A percentile compares a stretch with the other conserved stretches of the same genome.
Conservation (phyloP, 2,888 invertebrate species). For the Thereva nobilitata region DNA sequence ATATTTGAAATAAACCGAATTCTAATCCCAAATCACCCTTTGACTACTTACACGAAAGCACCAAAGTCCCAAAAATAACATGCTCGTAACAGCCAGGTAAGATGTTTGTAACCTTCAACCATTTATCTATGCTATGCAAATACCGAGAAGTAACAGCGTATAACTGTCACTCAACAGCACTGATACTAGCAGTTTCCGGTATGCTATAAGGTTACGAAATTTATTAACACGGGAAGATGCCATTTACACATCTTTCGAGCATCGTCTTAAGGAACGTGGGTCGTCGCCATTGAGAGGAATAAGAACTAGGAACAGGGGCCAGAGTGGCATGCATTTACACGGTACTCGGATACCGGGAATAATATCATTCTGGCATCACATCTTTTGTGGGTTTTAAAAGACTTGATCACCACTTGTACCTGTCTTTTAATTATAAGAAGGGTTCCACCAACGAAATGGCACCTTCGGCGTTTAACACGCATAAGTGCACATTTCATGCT, state of each 20-base stretch:
- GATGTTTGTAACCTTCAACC: conserved; percentile 21
- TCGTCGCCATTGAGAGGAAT: neutral
- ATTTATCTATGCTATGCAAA: conserved; percentile 4
- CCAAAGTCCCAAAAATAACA: no score
- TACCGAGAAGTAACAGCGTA: conserved; percentile 10
- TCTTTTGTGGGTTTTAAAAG: conserved; percentile 21
- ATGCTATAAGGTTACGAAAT: conserved; percentile 14
- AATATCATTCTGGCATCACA: conserved; percentile 14
- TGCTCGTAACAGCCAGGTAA: conserved; percentile 4
- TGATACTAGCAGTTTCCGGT: conserved; percentile 18
- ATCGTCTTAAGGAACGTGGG: neutral
- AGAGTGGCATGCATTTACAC: neutral
- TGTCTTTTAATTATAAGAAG: conserved; percentile 22
- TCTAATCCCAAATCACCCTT: no score
- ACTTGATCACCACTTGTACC: conserved; percentile 27
- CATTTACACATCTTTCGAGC: conserved; percentile 7
- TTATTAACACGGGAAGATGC: conserved; percentile 25
- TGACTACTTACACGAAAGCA: no score
- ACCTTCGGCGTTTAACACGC: conserved; percentile 12
- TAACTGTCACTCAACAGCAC: conserved; percentile 19
- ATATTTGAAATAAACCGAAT: no score
- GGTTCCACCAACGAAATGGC: conserved; percentile 5
- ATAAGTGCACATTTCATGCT: conserved; percentile 9
- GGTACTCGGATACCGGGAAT: conserved; percentile 7
- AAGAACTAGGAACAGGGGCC: neutral